Evolutionary conservation across 2,113 vertebrate species (phyloP).

Genomic region (Dinomys branickii): DNA sequence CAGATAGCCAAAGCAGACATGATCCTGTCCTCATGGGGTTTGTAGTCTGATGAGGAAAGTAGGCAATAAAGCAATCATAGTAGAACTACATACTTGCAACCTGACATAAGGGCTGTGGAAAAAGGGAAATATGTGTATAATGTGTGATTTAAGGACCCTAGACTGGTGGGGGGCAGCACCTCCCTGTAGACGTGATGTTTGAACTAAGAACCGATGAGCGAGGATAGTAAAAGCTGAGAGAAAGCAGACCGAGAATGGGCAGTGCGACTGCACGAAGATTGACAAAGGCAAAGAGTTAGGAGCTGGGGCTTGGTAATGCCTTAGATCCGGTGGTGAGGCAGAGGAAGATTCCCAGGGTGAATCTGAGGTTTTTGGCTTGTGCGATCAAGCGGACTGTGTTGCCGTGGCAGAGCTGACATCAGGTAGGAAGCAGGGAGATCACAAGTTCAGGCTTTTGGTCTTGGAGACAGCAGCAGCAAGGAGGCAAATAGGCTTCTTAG

Average conservation of each 20-base stretch:
- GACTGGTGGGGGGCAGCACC: neutral
- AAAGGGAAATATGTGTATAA: neutral
- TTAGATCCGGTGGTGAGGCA: neutral
- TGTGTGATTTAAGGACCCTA: neutral
- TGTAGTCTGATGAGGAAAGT: neutral
- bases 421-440: neutral
- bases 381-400: too few relatives aligned
- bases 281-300: too few relatives aligned
- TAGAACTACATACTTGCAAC: neutral
- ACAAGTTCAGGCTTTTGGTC: neutral
- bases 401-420: neutral
- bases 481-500: neutral
- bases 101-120: neutral
- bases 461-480: neutral
- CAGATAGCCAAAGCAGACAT: neutral
- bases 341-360: neutral
- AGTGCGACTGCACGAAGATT: neutral
- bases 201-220: neutral
- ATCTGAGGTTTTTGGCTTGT: neutral
- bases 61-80: neutral
- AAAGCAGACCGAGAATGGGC: neutral
- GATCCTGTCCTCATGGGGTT: neutral
- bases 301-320: neutral
- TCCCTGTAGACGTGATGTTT: neutral
- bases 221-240: neutral